Base-by-base conservation (phyloP, 2,113 vertebrate species). In the Xyrauchen texanus region DNA sequence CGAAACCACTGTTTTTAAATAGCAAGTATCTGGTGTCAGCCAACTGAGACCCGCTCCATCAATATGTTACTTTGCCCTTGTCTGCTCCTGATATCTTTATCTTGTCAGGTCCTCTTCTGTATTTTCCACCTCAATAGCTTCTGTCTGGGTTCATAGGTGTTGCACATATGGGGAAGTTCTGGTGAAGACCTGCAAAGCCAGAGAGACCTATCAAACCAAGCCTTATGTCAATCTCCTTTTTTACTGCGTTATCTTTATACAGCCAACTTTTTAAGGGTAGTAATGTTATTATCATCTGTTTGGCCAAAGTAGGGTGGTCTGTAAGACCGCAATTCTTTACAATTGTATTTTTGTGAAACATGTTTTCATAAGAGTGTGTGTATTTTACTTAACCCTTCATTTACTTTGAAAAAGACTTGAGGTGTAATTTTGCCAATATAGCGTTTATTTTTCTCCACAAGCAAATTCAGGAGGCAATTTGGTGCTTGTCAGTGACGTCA, bases 61-160 rank as follows among this genome's bases (percentile, higher is more conserved):
- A 91, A 91, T 91, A 92, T 90, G 90, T 85, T 90, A 88, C 86
- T 91, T 87, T 92, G 89, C 91, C 90, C 91, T 92, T 92, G 91
- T 91, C 91, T 90, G 87, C 89, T 89, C 82, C 91, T 89, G 88
- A 91, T 91, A 89, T 89, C 91, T 91, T 91, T 91, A 88, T 91
- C 91, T 90, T 88, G 90, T 90, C 90, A 91, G 87, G 86, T 85
- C 84, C 88, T 90, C 85, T 90, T 81, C 88, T 89, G 85, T 77
- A 87, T 79, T 89, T 90, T 91, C 89, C 90, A 90, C 90, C 88
- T 91, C 89, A 87, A 57, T 83, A 80, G 87, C 90, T 92, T 91
- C 88, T 86, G 87, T 88, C 86, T 88, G 85, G 78, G 75, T 85
- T 86, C 81, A 9, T 78, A 82, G 62, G 81, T 87, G 77, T 81